phyloP scores from a whole-genome alignment of 2,888 invertebrate genomes.

The Electrophaes corylata region DNA sequence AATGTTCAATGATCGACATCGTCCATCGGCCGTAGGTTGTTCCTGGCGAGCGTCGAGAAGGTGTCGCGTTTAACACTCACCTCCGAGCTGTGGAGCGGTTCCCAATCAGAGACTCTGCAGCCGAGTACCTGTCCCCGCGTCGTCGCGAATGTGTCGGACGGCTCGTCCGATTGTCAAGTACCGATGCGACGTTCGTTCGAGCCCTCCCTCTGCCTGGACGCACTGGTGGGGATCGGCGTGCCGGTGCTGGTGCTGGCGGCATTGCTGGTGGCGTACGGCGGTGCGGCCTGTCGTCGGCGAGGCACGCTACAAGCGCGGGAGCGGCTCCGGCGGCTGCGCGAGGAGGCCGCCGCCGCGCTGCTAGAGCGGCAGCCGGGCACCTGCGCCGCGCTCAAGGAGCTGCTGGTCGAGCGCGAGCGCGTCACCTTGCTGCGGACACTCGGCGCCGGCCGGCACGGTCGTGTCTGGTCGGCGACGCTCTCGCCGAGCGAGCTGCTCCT shows the following conservation, averaged over 20 bases:
- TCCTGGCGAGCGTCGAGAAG: neutral
- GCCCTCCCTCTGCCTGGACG: slow-evolving; percentile 4
- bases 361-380: slow-evolving; percentile 36
- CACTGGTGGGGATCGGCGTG: slow-evolving; percentile 77
- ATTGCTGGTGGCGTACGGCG: slow-evolving; percentile 31
- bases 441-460: slow-evolving; percentile 63
- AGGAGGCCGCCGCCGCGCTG: slow-evolving; percentile 49
- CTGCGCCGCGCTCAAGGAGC: slow-evolving; percentile 43
- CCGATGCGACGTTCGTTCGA: no score
- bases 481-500: slow-evolving; percentile 54
- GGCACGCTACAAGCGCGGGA: slow-evolving; percentile 36
- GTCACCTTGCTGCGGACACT: slow-evolving; percentile 40
- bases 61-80: neutral
- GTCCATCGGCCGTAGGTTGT: neutral
- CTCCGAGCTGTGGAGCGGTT: neutral
- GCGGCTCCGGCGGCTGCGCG: slow-evolving; percentile 39
- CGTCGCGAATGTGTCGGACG: slow-evolving; percentile 30
- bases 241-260: slow-evolving; percentile 46
- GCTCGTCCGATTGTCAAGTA: slow-evolving; percentile 27
- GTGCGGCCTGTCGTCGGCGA: slow-evolving; percentile 31
- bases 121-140: neutral
- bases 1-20: no score
- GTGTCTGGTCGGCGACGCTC: slow-evolving; percentile 57
- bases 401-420: slow-evolving; percentile 47
- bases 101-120: no score